Base-by-base conservation (phyloP, 2,797 vertebrate genomes). In the Trachops cirrhosus region DNA sequence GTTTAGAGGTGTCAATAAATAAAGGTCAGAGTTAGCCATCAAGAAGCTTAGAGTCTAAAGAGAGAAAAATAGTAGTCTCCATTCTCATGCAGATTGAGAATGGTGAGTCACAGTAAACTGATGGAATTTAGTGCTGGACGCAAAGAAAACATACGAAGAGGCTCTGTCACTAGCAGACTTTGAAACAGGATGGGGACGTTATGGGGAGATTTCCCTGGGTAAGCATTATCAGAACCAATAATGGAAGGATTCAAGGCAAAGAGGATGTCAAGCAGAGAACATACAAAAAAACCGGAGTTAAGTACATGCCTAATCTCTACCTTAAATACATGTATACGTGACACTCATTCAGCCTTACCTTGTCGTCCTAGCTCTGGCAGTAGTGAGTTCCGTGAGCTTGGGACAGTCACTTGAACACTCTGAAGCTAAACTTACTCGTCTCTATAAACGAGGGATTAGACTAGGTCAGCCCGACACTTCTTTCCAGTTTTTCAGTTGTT, bases 381-480 rank as follows among this genome's bases (percentile, higher is more conserved):
- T 57, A 34, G 21, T 22, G 29, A 88, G 3, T 26, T 67, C 52
- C 26, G 14, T 16, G 39, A 39, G 24, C 9, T 39, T 48, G 64
- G 73, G 19, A 64, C 71, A 95, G 48, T 54, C 67, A 29, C 8
- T 85, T 79, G 64, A 64, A 52, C 41, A 83, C 59, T 70, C 75
- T 83, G 57, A 92, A 83, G 70, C 34, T 22, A 22, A 84, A 6
- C 4, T 15, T 73, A 78, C 22, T 50, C n/a, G 24, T 50, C 21
- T 68, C 5, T 6, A 39, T n/a, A 48, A 8, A 67, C n/a, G 77
- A 62, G 37, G 37, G 21, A 59, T 34, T 29, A 67, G 32, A n/a
- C n/a, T 29, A 22, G 14, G 10, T 16, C 12, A 50, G n/a, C 29
- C 48, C 9, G 39, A 52, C 16, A 29, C 29, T 92, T 50, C 44